These are phyloP conservation scores for Uropsilus gracilis DNA, from an alignment of 2,113 vertebrate species.

Conservation along the genomic window DNA sequence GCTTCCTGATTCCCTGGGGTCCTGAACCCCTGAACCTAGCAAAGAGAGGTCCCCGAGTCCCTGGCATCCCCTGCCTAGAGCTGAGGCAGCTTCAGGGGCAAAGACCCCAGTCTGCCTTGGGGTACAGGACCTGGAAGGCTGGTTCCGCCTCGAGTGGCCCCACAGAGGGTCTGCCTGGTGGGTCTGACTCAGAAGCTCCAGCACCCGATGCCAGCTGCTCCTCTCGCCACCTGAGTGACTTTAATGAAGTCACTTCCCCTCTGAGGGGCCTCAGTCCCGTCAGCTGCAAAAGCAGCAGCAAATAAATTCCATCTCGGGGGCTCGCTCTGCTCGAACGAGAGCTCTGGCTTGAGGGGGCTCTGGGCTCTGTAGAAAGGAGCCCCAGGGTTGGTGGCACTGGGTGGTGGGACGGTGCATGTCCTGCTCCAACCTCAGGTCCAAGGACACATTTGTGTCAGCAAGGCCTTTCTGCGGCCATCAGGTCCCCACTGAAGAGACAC, in stretches of 20 bases:
- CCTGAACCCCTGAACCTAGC: background rate
- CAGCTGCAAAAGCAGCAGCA: background rate
- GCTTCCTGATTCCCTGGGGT: background rate
- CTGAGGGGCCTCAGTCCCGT: background rate
- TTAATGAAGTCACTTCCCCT: conserved; percentile 20
- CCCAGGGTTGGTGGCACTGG: background rate
- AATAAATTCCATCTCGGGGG: background rate
- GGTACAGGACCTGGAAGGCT: background rate
- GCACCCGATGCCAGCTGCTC: background rate
- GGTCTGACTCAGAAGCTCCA: conserved; percentile 10
- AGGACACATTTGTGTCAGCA: background rate
- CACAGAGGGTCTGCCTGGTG: background rate
- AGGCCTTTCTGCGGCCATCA: background rate
- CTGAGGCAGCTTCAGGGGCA: background rate
- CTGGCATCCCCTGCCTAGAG: too few species aligned
- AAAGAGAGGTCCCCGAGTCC: background rate
- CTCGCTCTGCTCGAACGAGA: background rate
- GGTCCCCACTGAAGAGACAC: background rate
- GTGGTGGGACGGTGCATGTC: accelerated
- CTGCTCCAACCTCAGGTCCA: background rate
- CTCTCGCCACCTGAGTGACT: background rate
- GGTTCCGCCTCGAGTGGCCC: background rate
- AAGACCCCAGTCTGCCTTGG: background rate
- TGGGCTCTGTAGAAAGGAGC: background rate
- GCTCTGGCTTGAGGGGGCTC: background rate